Evolutionary conservation across 2,113 vertebrate species (phyloP).

Genomic region (Protobothrops flavoviridis): DNA sequence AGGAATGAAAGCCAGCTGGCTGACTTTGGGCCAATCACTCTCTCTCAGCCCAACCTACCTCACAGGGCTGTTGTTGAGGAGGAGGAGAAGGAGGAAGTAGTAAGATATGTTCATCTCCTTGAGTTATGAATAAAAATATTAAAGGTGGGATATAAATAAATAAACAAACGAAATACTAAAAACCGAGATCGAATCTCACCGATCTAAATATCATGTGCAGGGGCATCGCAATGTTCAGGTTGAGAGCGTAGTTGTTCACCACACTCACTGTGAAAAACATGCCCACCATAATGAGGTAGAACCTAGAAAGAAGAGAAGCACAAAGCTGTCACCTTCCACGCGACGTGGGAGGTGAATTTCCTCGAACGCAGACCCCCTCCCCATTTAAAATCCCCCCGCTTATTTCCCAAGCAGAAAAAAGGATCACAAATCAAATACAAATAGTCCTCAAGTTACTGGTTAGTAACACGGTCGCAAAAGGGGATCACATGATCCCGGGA

Average conservation of each 20-base stretch:
- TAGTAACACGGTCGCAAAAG: too few relatives aligned
- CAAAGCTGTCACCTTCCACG: neutral
- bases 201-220: constrained; percentile 99
- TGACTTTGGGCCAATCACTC: neutral
- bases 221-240: constrained; percentile 95
- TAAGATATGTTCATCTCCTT: neutral
- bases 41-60: neutral
- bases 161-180: neutral
- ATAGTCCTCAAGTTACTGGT: neutral
- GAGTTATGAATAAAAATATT: neutral
- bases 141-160: neutral
- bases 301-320: constrained; percentile 69
- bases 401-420: neutral
- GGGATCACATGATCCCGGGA: too few relatives aligned
- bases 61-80: neutral
- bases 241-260: constrained; percentile 96
- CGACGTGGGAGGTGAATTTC: fast-evolving
- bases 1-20: fast-evolving
- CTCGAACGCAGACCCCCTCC: neutral
- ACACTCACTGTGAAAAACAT: constrained; percentile 98
- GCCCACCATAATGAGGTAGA: constrained; percentile 90
- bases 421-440: neutral
- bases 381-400: neutral
- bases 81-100: neutral
- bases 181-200: constrained; percentile 69